Percentiles rank a stretch among this genome's conserved stretches.
Conservation (phyloP, 2,113 vertebrate species). For the Actinemys pallida region DNA sequence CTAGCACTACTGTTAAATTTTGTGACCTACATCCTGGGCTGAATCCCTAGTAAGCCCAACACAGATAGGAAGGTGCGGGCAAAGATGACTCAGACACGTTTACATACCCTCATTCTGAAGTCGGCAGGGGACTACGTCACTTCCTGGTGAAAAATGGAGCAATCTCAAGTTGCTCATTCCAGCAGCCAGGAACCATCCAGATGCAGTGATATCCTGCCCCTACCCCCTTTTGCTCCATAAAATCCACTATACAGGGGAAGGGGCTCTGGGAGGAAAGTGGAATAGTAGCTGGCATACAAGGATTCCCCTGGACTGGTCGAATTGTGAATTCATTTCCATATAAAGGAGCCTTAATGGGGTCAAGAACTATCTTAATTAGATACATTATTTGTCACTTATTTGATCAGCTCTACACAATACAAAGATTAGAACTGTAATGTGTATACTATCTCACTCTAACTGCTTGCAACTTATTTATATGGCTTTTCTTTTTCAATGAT, state of each 20-base stretch:
- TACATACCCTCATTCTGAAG: no score
- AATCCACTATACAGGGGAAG: not conserved
- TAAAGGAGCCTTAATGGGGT: not conserved
- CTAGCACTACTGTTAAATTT: not conserved
- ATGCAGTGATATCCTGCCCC: not conserved
- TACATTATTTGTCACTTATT: not conserved
- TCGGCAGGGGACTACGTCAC: not conserved
- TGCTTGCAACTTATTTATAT: not conserved
- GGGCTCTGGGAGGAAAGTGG: not conserved
- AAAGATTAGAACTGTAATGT: not conserved
- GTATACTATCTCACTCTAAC: not conserved
- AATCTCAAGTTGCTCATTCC: not conserved
- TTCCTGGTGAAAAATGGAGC: not conserved
- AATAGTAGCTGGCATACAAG: not conserved
- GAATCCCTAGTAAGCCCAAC: not conserved
- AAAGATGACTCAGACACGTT: no score
- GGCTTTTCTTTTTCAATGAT: not conserved
- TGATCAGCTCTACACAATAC: not conserved
- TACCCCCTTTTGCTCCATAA: not conserved
- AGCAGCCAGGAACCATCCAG: not conserved
- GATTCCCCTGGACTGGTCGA: not conserved
- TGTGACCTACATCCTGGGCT: not conserved
- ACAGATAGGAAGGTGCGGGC: not conserved
- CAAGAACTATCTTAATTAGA: not conserved
- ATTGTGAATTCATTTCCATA: not conserved